phyloP scores from a whole-genome alignment of 2,113 vertebrate species.

The Ctenomys sociabilis region DNA sequence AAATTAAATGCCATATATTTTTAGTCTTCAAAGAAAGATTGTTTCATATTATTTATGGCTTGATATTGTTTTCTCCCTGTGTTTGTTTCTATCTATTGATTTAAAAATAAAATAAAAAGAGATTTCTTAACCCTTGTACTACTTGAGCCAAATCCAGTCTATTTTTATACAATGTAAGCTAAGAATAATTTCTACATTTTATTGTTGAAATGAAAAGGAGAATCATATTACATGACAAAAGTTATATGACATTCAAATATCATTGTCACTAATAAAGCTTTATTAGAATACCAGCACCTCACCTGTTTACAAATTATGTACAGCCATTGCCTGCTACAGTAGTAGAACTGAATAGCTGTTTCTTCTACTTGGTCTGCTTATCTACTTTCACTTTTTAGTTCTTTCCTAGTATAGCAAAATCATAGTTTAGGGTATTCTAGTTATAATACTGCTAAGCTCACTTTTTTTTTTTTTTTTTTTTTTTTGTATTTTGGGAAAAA shows the following conservation, averaged over 20 bases:
- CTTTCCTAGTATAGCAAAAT: neutral
- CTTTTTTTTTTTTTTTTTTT: too few species aligned
- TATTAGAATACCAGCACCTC: neutral
- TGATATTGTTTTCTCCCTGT: neutral
- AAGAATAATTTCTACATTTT: neutral
- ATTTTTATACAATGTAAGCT: neutral
- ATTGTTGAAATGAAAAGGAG: neutral
- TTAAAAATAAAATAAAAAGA: neutral
- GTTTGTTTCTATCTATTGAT: neutral
- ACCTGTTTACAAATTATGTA: neutral
- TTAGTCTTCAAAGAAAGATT: neutral
- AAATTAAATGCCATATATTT: neutral
- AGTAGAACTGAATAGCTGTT: neutral
- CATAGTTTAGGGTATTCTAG: neutral
- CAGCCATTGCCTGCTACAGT: neutral
- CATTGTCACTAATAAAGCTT: neutral
- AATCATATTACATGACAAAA: neutral
- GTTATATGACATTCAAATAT: neutral
- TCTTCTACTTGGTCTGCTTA: neutral
- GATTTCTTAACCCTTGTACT: neutral
- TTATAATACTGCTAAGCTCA: neutral
- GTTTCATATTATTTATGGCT: neutral
- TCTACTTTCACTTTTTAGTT: neutral
- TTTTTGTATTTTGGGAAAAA: too few species aligned
- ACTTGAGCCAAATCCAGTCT: neutral